Evolutionary conservation across 23 tunicate species (phyloP), one percentile per base, ranked within the genome.

Genomic region (Phallusia fumigata): DNA sequence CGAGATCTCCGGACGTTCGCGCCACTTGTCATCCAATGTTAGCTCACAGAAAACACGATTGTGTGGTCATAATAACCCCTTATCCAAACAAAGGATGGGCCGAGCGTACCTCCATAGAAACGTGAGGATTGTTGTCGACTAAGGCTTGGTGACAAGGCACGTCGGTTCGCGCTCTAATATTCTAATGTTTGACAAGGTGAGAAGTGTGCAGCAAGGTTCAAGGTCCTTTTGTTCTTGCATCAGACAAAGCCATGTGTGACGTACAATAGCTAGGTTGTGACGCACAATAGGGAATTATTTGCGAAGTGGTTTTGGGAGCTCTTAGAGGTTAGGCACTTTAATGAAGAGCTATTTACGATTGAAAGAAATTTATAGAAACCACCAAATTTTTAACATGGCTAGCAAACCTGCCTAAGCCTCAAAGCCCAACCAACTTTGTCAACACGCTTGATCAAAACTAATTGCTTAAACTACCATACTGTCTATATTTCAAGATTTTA

Each of bases 51-150:
- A 33, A 79, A 79, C 83, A 52, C 72, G 44, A 31, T 31, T 19
- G 52, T 79, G 72, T 40, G 65, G 83, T 79, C 83, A 79, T 79
- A 79, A 79, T 77, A 22, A 49, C 32, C 44, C 47, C 83, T 79
- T 52, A 28, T 52, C n/a, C 72, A 79, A 79, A 52, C 72, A 52
- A 30, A 74, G 44, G 44, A 0, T 74, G 5, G 31, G 31, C 16
- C 13, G 26, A 1, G 26, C 69, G 26, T 58, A 6, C 28, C 28
- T 6, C 69, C 69, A 24, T 58, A 58, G 69, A 58, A 58, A 58
- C 69, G 69, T 24, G 69, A 6, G 28, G 47, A 40, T 40, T 58
- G 69, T 58, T 58, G 26, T 22, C 69, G 26, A 22, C 15, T 5
- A 1, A 24, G 26, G 26, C 69, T 24, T 58, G 26, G 69, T 58